These are phyloP conservation scores for Podotricha telesiphe DNA, from an alignment of 2,888 invertebrate species.

Conservation along the genomic window DNA sequence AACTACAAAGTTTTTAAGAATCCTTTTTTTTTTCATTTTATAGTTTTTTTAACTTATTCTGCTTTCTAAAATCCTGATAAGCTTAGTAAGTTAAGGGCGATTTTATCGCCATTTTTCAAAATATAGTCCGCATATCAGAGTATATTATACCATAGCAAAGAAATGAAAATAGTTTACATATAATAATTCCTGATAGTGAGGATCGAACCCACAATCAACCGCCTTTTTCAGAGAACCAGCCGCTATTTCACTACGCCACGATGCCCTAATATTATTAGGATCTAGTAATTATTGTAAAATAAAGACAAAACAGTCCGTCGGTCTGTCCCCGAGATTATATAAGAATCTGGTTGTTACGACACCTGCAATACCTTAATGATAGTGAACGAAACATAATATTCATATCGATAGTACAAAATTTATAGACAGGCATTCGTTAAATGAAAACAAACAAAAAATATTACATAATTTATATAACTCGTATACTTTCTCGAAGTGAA, in stretches of 20 bases:
- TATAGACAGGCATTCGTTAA: conserved; percentile 31
- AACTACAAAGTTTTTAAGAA: too few species aligned
- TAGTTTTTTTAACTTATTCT: too few species aligned
- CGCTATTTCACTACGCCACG: too few species aligned
- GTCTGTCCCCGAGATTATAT: conserved; percentile 41
- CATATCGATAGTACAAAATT: conserved; percentile 24
- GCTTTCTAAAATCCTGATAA: too few species aligned
- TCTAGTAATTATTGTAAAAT: conserved; percentile 7
- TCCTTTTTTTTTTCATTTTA: too few species aligned
- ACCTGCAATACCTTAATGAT: conserved; percentile 47
- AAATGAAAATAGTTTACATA: too few species aligned
- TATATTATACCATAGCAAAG: too few species aligned
- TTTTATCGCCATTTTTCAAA: too few species aligned
- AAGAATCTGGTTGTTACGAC: conserved; percentile 47
- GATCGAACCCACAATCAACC: background rate
- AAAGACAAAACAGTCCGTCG: conserved; percentile 31
- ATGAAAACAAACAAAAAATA: background rate
- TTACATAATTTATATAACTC: background rate
- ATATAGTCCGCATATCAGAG: too few species aligned
- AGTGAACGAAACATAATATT: conserved; percentile 42
- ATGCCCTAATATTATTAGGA: background rate
- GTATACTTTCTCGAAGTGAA: background rate
- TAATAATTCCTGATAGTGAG: too few species aligned
- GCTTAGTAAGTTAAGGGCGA: too few species aligned
- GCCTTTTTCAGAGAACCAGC: too few species aligned